Percentiles rank a stretch among this genome's conserved stretches.
Evolutionary conservation across 2,113 vertebrate species (phyloP).

Genomic region (Pampusana beccarii): DNA sequence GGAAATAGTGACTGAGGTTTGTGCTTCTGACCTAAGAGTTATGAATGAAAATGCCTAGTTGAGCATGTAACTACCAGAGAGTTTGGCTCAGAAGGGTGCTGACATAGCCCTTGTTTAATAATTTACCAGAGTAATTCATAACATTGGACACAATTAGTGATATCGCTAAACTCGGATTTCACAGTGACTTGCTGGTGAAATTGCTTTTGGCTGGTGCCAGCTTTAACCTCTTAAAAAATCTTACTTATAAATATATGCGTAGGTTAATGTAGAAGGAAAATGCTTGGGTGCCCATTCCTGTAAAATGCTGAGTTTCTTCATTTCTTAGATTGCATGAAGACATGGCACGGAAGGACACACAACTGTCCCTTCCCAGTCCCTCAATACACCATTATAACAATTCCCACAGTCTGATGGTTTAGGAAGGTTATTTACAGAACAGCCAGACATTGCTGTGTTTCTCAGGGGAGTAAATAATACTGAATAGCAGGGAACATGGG

Average conservation of each 20-base stretch:
- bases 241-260: neutral
- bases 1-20: neutral
- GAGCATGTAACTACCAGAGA: neutral
- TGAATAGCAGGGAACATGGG: neutral
- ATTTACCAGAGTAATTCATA: neutral
- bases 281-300: neutral
- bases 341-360: neutral
- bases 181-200: neutral
- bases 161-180: neutral
- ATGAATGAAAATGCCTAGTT: neutral
- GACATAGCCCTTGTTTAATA: neutral
- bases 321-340: neutral
- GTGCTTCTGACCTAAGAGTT: neutral
- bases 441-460: neutral
- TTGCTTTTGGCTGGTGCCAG: neutral
- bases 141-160: neutral
- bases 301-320: neutral
- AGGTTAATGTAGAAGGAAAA: neutral
- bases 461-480: neutral
- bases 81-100: neutral
- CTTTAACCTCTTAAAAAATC: neutral
- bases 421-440: neutral
- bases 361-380: neutral
- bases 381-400: rapidly evolving
- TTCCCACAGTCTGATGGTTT: neutral